Base-by-base conservation (phyloP, 2,888 invertebrate species). In the Cosmopolites sordidus region DNA sequence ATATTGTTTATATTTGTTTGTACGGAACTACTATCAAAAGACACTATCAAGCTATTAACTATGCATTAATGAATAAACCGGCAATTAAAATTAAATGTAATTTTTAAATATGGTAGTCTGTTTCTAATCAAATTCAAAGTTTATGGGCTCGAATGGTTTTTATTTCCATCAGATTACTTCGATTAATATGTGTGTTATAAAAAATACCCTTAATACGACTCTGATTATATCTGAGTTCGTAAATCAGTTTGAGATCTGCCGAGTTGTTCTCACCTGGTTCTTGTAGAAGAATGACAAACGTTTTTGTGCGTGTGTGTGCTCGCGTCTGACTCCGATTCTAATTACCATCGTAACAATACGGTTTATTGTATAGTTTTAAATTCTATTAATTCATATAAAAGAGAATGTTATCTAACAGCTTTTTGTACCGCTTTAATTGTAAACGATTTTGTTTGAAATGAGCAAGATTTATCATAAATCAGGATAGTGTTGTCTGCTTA, bases 191-290 rank as follows among this genome's bases (percentile, higher is more conserved):
- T n/a, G 22, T 8, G 22, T 22, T 22, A 8, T 5, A 22, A 22
- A 22, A 22, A 22, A 22, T 22, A 22, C 22, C 22, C 22, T 22
- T 16, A 40, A 15, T 40, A 40, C 40, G 9, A 4, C 5, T 16
- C 40, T 40, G 17, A 16, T 16, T 16, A 16, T 40, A 40, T 9
- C 40, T 8, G 5, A 16, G 15, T 16, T 4, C 3, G 16, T 16
- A 16, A 16, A 12, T 40, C 40, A 33, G 11, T 33, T 12, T 3
- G 8, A 48, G 58, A 60, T 61, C 60, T 61, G 60, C 59, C 51
- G 56, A 54, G 60, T 58, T 61, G 60, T 64, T 62, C 60, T 67
- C 67, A 66, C 66, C 67, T 66, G 65, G 54, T 54, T 51, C 56
- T 48, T 40, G 43, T 43, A 41, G 54, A 56, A 56, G 48, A 54